Base-by-base conservation (phyloP, 2,888 invertebrate genomes). In the Trichogramma dendrolimi region DNA sequence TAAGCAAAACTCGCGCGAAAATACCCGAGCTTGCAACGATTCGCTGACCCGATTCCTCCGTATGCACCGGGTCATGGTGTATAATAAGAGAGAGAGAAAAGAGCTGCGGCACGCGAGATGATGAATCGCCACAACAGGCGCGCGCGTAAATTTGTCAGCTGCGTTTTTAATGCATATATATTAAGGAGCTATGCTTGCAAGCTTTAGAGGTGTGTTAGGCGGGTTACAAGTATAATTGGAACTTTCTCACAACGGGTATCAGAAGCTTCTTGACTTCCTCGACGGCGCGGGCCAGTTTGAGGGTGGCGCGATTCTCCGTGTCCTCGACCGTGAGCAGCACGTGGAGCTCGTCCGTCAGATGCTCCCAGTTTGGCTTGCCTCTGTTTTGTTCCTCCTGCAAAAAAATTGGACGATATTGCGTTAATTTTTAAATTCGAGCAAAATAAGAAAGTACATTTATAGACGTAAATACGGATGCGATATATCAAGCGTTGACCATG, bases 291-390 rank as follows among this genome's bases (percentile, higher is more conserved):
- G 90, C 89, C 73, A 99, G 85, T 83, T 99, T 98, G 68, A 97
- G 83, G 80, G 92, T 91, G 68, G 96, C 96, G 77, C 99, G 86
- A 82, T 98, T 97, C 80, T 96, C 93, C 68, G 97, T 94, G 81
- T 99, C 99, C 83, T 99, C 99, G 41, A 98, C 98, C 71, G 97
- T 98, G 74, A 99, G 90, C 71, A 99, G 84, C 67, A 99, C 98
- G 82, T 99, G 99, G 62, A 99, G 86, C 75, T 99, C 98, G 80
- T 99, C 99, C 73, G 95, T 96, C 79, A 99, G 84, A 80, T 99
- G 99, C 81, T 99, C 99, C 99, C 99, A 99, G 84, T 99, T 99
- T 69, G 98, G 96, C 83, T 99, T 99, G 71, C 99, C 99, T 79
- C 97, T 88, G 83, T 98, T 99, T 76, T 93, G 91, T 80, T 99